Percentiles rank a stretch among this genome's conserved stretches.
Evolutionary conservation across 2,888 invertebrate genomes (phyloP).

Genomic region (Tenthredo distinguenda): DNA sequence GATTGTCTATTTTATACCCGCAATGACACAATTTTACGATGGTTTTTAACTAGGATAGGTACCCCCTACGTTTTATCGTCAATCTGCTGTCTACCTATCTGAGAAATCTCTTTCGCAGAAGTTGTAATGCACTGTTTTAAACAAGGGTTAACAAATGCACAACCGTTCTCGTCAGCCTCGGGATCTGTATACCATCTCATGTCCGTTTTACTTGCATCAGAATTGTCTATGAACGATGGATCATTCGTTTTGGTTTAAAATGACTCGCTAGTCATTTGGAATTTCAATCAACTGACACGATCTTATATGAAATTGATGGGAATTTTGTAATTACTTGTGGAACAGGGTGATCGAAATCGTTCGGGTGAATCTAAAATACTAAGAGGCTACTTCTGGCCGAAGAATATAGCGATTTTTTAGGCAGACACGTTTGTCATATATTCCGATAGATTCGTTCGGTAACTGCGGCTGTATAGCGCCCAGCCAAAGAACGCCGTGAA

Average conservation of each 20-base stretch:
- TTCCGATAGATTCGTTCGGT: constrained; percentile 40
- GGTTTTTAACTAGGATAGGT: not conserved
- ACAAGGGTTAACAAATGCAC: not conserved
- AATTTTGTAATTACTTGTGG: not conserved
- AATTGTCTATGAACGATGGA: not conserved
- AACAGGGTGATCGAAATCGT: not conserved
- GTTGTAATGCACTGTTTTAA: not conserved
- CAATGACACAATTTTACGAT: not conserved
- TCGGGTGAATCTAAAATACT: not conserved
- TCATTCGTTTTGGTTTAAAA: not conserved
- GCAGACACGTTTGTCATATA: not conserved
- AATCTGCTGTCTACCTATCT: not conserved
- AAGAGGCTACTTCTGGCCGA: not conserved
- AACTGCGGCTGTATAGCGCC: constrained; percentile 14
- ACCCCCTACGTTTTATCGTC: not conserved
- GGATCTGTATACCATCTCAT: not conserved
- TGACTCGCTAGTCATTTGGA: not conserved
- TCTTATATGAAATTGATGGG: not conserved
- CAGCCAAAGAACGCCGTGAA: constrained; percentile 38
- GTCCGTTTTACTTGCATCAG: too few relatives aligned
- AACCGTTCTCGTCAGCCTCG: too few relatives aligned
- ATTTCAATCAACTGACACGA: not conserved
- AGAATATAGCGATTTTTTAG: not conserved
- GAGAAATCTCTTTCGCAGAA: not conserved
- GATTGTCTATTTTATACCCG: not conserved